Conservation (phyloP, 2,888 invertebrate genomes). For the Drosophila bunnanda region DNA sequence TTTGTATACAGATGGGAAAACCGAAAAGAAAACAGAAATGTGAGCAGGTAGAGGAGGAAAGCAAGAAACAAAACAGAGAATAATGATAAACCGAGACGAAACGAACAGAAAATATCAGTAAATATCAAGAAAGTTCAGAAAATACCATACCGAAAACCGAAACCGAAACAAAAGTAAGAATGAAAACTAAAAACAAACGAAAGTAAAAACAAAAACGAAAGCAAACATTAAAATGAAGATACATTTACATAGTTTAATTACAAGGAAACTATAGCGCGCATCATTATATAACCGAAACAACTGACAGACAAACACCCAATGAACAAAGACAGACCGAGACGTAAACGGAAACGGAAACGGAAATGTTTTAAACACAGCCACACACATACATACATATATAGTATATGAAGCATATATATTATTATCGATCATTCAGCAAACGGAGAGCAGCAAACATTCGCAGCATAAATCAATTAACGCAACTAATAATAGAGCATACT, state of each 20-base stretch:
- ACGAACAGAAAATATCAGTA: slow-evolving; percentile 67
- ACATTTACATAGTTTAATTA: slow-evolving; percentile 64
- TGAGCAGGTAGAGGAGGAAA: slow-evolving; percentile 20
- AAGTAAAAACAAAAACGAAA: slow-evolving; percentile 21
- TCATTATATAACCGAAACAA: slow-evolving; percentile 57
- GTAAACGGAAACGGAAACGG: slow-evolving; percentile 23
- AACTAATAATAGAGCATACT: slow-evolving; percentile 47
- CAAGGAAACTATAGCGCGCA: slow-evolving; percentile 74
- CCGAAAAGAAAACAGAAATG: slow-evolving; percentile 18
- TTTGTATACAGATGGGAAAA: slow-evolving; percentile 62
- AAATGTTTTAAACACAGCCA: slow-evolving; percentile 42
- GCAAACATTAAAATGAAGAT: slow-evolving; percentile 18
- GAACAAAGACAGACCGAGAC: slow-evolving; percentile 22
- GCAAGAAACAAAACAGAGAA: slow-evolving; percentile 35
- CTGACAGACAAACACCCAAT: neutral
- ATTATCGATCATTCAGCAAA: slow-evolving; percentile 40
- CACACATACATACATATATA: slow-evolving; percentile 32
- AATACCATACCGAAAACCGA: slow-evolving; percentile 40
- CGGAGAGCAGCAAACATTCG: slow-evolving; percentile 41
- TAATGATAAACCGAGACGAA: slow-evolving; percentile 34
- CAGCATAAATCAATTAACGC: slow-evolving; percentile 47
- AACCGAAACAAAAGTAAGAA: slow-evolving; percentile 33
- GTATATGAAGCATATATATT: slow-evolving; percentile 39
- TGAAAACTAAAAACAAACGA: slow-evolving; percentile 38
- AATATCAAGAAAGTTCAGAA: slow-evolving; percentile 66